phyloP scores from a whole-genome alignment of 2,113 vertebrate species.

The Aramus guarauna region DNA sequence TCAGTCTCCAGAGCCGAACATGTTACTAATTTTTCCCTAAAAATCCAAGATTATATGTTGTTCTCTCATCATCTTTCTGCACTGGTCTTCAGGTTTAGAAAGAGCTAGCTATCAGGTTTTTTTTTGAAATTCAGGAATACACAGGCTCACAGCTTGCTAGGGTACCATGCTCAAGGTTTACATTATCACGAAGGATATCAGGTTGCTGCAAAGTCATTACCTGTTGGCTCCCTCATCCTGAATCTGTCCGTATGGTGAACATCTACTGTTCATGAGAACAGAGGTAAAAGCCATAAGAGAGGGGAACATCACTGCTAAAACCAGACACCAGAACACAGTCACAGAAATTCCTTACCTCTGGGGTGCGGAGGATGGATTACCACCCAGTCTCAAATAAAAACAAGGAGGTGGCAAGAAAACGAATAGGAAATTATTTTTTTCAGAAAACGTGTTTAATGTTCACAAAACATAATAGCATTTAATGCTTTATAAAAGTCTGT shows the following conservation, averaged over 20 bases:
- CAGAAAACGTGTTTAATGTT: neutral
- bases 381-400: neutral
- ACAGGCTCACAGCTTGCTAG: neutral
- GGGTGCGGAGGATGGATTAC: neutral
- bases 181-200: neutral
- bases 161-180: neutral
- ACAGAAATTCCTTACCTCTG: neutral
- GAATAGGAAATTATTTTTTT: constrained; percentile 21
- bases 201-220: neutral
- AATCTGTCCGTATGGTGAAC: neutral
- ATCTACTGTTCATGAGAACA: neutral
- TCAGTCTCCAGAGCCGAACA: neutral
- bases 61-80: neutral
- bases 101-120: neutral
- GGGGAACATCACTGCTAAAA: neutral
- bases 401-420: neutral
- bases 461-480: constrained; percentile 11
- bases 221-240: neutral
- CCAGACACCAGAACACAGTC: neutral
- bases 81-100: neutral
- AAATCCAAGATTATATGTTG: neutral
- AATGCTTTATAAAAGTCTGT: constrained; percentile 20
- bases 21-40: neutral
- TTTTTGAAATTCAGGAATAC: neutral
- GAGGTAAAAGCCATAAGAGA: neutral